Evolutionary conservation across 2,888 invertebrate species (phyloP), one percentile per base, ranked within the genome.

Genomic region (Notodonta dromedarius): DNA sequence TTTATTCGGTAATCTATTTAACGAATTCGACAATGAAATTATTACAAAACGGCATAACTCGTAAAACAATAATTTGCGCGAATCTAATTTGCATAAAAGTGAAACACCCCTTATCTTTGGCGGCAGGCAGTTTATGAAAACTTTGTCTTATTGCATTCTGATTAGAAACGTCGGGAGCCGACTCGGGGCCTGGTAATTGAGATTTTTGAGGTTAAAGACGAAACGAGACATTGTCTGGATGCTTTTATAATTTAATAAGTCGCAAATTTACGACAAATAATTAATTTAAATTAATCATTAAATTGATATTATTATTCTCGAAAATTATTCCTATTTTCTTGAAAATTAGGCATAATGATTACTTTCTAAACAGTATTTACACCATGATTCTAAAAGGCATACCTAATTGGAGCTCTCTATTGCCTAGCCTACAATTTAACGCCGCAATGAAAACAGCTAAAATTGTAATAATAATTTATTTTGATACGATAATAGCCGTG

Each of bases 101-200:
- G 76, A 81, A 74, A 74, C 80, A 73, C 84, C 89, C 89, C 91
- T 93, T 92, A 92, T 93, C 93, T 90, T 73, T 69, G 66, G 74
- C 74, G 77, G 79, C 92, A 91, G 91, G 80, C 90, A 88, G 82
- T 91, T 91, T 88, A 82, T 82, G 88, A 88, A 91, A 92, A 93
- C 90, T 91, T 88, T 83, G 88, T 87, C 85, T 88, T 86, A 88
- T 88, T 89, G 85, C 86, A 83, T 88, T 91, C 86, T 86, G 84
- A 90, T 90, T 89, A 88, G 85, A 84, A 67, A 69, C 62, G 55
- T 7, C 39, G 55, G 14, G 53, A 63, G 61, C 59, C 16, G 14
- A 50, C 16, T 61, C 67, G 63, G 64, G 61, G 65, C 62, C 60
- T 65, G 70, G 70, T 86, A 85, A 87, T 88, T 88, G 79, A 78